phyloP scores from a whole-genome alignment of 2,888 invertebrate species.

The Eucriotettix oculatus region DNA sequence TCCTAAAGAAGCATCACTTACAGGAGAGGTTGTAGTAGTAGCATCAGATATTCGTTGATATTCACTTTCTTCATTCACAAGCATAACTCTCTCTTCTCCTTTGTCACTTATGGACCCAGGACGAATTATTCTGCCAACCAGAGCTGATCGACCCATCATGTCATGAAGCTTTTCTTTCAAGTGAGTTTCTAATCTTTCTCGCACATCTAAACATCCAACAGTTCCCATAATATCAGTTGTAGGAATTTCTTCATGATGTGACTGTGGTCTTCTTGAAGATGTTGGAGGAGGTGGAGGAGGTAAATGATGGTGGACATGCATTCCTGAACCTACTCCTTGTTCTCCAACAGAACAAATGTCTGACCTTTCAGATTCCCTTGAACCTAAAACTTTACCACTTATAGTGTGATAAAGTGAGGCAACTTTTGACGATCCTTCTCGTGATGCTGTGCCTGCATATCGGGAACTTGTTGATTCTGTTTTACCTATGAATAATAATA shows the following conservation, averaged over 20 bases:
- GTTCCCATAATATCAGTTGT: slow-evolving; percentile 3
- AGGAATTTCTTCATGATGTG: slow-evolving; percentile 4
- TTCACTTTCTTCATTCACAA: slow-evolving; percentile 26
- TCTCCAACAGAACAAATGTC: slow-evolving; percentile 3
- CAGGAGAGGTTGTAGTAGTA: slow-evolving; percentile 17
- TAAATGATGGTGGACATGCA: slow-evolving; percentile 4
- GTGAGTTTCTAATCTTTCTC: slow-evolving; percentile 23
- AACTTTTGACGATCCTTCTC: slow-evolving; percentile 12
- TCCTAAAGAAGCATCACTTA: slow-evolving; percentile 1
- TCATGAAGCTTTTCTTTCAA: slow-evolving; percentile 28
- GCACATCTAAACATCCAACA: slow-evolving; percentile 8
- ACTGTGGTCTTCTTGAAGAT: slow-evolving; percentile 3
- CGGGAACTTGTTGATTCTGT: slow-evolving; percentile 1
- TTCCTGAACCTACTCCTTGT: background rate
- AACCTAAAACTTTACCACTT: slow-evolving; percentile 16
- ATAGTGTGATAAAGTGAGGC: slow-evolving; percentile 17
- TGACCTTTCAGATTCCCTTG: slow-evolving; percentile 7
- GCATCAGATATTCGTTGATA: slow-evolving; percentile 39
- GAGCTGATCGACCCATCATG: slow-evolving; percentile 21
- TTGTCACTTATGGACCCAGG: slow-evolving; percentile 2
- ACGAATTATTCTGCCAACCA: slow-evolving; percentile 15
- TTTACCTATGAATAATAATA: slow-evolving; percentile 3
- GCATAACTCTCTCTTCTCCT: background rate
- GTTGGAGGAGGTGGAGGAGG: slow-evolving; percentile 10
- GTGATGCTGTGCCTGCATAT: slow-evolving; percentile 1